Evolutionary conservation across 2,888 invertebrate genomes (phyloP).

Genomic region (Morpho deidamia): DNA sequence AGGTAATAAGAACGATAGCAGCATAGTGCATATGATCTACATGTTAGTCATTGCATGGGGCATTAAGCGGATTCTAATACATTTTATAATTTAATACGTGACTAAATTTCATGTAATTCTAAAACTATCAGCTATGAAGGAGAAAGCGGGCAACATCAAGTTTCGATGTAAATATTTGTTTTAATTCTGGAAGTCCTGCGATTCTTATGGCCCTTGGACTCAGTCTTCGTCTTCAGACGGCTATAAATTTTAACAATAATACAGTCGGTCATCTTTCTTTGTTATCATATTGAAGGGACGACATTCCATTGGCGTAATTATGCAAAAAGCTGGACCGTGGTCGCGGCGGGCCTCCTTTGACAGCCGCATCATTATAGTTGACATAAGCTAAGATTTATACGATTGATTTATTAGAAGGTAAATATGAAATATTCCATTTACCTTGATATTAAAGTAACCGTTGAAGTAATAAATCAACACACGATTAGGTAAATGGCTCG

Average conservation of each 20-base stretch:
- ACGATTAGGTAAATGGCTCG: constrained; percentile 14
- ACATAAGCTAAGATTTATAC: constrained; percentile 71
- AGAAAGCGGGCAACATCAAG: not conserved
- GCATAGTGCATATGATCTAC: no score
- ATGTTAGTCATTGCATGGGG: no score
- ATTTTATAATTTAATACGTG: no score
- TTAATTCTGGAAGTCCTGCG: constrained; percentile 17
- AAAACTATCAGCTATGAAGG: no score
- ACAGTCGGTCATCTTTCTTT: constrained; percentile 71
- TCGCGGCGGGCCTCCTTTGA: constrained; percentile 69
- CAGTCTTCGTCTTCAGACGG: constrained; percentile 33
- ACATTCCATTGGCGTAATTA: constrained; percentile 72
- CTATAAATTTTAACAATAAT: constrained; percentile 62
- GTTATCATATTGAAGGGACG: constrained; percentile 71
- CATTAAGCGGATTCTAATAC: no score
- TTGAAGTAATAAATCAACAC: constrained; percentile 26
- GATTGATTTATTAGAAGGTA: constrained; percentile 58
- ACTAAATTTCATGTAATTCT: no score
- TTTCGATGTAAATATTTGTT: constrained; percentile 9
- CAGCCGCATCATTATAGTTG: constrained; percentile 71
- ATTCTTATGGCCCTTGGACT: constrained; percentile 46
- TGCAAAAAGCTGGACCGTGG: constrained; percentile 74
- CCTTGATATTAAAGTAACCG: constrained; percentile 27
- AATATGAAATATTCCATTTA: constrained; percentile 53
- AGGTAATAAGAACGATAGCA: no score